Evolutionary conservation across 2,888 invertebrate genomes (phyloP), one percentile per base, ranked within the genome.

Genomic region (Drosophila prostipennis): DNA sequence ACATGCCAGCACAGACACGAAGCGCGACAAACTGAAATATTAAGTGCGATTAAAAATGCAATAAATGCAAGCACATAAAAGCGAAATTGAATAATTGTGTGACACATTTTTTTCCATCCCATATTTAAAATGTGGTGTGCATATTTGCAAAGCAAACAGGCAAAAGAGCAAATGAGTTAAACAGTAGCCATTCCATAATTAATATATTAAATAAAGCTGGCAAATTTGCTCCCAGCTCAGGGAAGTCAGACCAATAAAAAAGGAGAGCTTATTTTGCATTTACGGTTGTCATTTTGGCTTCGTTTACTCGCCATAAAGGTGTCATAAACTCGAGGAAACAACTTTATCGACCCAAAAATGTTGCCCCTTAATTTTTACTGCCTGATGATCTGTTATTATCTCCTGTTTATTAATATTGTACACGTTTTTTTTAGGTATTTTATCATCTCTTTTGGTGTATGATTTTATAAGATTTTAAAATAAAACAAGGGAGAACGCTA

Each of bases 11-110:
- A 13, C 10, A 63, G 74, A 70, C 74, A 58, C 37, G 39, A 37
- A n/a, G 63, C 16, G 75, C 60, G 60, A 63, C 57, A 74, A 85
- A 67, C 72, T 82, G 86, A 79, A 72, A 74, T 70, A 82, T 85
- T 67, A 69, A 86, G 70, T 60, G 52, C 48, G 64, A 57, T 67
- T 80, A 70, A 79, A 74, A 74, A 55, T 59, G 75, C 59, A 54
- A 74, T 74, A 72, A 74, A 52, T 56, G 56, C 23, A 40, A 52
- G 42, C 32, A 48, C 19, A 23, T 32, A 51, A 63, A 57, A 26
- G 26, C 43, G 19, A 72, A 64, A 63, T 72, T 63, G 54, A 72
- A 72, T 55, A 72, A 69, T 69, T 69, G 69, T 32, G 64, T 37
- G 64, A 45, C n/a, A 32, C 43, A 34, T 8, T 61, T 69, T 69